Conservation (phyloP, 2,113 vertebrate genomes). For the Callochromis pleurospilus region DNA sequence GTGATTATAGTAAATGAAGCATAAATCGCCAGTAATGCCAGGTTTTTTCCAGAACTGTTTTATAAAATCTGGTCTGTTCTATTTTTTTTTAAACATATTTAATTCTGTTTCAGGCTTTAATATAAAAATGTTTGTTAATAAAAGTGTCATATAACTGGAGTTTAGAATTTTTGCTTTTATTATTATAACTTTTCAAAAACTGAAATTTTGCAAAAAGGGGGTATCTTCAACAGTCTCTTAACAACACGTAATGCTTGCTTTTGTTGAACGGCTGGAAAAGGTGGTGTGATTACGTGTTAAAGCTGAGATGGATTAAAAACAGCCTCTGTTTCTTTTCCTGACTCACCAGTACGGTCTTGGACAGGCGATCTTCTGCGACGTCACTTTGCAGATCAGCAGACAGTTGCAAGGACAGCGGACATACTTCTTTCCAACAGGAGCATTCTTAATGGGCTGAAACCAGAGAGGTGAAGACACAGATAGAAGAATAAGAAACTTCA, state of each 20-base stretch:
- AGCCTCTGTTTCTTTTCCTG: background rate
- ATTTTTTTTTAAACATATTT: background rate
- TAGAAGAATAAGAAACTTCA: background rate
- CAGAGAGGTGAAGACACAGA: background rate
- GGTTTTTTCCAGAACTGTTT: background rate
- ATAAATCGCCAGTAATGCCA: background rate
- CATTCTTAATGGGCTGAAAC: conserved; percentile 81
- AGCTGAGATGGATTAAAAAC: background rate
- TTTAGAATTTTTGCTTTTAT: background rate
- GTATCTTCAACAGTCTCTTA: background rate
- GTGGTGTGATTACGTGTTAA: background rate
- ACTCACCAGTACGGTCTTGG: conserved; percentile 83
- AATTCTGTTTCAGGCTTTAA: background rate
- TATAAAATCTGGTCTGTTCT: background rate
- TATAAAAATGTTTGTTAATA: background rate
- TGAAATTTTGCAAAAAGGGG: background rate
- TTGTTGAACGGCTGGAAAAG: background rate
- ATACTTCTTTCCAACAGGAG: conserved; percentile 85
- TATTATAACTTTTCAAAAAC: fast-evolving
- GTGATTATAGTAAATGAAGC: background rate
- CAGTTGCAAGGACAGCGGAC: conserved; percentile 87
- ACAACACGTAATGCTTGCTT: background rate
- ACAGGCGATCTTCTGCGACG: conserved; percentile 82
- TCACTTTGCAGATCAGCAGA: conserved; percentile 86
- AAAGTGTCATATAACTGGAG: background rate